Conservation (phyloP, 2,888 invertebrate species). For the Amblyjoppa proteus region DNA sequence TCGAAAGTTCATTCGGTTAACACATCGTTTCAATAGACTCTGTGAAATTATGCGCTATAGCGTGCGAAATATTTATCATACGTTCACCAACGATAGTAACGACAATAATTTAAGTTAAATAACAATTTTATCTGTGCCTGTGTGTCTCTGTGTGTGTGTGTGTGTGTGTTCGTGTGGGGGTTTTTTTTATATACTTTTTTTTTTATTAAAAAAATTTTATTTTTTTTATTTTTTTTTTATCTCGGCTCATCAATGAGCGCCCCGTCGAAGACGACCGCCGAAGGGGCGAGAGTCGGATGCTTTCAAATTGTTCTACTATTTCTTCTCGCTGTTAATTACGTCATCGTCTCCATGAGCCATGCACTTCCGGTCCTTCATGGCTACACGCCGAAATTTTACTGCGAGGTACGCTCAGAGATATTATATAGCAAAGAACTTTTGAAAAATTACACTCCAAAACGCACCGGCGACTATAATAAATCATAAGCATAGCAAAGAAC, state of each 20-base stretch:
- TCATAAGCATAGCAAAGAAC: too few relatives aligned
- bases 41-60: background rate
- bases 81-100: background rate
- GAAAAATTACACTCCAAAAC: background rate
- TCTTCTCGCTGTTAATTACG: slow-evolving; percentile 82
- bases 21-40: background rate
- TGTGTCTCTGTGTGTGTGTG: too few relatives aligned
- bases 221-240: background rate
- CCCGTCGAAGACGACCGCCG: slow-evolving; percentile 76
- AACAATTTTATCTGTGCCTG: background rate
- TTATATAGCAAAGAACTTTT: background rate
- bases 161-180: background rate
- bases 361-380: slow-evolving; percentile 83
- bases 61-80: slow-evolving; percentile 2
- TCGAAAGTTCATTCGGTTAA: slow-evolving; percentile 12
- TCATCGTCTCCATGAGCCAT: slow-evolving; percentile 84
- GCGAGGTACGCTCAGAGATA: slow-evolving; percentile 78
- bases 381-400: slow-evolving; percentile 83
- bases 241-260: background rate
- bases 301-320: slow-evolving; percentile 81
- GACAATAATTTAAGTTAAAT: slow-evolving; percentile 3
- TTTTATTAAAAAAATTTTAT: background rate
- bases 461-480: background rate
- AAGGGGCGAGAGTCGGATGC: slow-evolving; percentile 79
- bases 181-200: background rate